phyloP scores from a whole-genome alignment of 2,888 invertebrate genomes.

The Lymantria monacha region DNA sequence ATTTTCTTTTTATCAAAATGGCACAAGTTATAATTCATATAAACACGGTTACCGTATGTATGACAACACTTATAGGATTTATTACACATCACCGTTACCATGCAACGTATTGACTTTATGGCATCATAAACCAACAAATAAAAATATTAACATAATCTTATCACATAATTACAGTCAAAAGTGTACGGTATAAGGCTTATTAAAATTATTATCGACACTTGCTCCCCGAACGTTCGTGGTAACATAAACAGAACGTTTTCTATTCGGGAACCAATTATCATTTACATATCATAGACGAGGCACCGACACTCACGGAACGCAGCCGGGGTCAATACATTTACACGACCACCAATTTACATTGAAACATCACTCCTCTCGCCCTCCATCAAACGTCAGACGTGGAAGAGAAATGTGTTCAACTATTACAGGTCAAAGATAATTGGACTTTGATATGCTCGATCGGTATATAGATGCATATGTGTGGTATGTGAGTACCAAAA shows the following conservation, averaged over 20 bases:
- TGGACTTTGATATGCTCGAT: constrained; percentile 56
- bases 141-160: constrained; percentile 57
- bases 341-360: constrained; percentile 53
- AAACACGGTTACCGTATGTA: constrained; percentile 7
- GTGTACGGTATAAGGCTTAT: constrained; percentile 55
- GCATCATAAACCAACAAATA: constrained; percentile 39
- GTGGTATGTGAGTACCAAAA: constrained; percentile 74
- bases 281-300: constrained; percentile 79
- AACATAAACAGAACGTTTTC: constrained; percentile 75
- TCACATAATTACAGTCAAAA: constrained; percentile 56
- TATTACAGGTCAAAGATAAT: constrained; percentile 44
- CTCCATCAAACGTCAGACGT: constrained; percentile 27
- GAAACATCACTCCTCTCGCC: constrained; percentile 47
- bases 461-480: constrained; percentile 73
- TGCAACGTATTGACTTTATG: constrained; percentile 24
- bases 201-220: constrained; percentile 66
- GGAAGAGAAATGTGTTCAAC: constrained; percentile 33
- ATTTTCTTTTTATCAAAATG: no score
- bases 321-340: constrained; percentile 79
- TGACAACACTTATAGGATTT: constrained; percentile 4
- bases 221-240: constrained; percentile 59
- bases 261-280: constrained; percentile 80
- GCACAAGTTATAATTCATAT: background rate
- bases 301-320: constrained; percentile 74
- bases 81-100: constrained; percentile 4